A percentile compares a stretch with the other conserved stretches of the same genome.
These are phyloP conservation scores for Labeo catla DNA, from an alignment of 2,113 vertebrate species.

Conservation along the genomic window DNA sequence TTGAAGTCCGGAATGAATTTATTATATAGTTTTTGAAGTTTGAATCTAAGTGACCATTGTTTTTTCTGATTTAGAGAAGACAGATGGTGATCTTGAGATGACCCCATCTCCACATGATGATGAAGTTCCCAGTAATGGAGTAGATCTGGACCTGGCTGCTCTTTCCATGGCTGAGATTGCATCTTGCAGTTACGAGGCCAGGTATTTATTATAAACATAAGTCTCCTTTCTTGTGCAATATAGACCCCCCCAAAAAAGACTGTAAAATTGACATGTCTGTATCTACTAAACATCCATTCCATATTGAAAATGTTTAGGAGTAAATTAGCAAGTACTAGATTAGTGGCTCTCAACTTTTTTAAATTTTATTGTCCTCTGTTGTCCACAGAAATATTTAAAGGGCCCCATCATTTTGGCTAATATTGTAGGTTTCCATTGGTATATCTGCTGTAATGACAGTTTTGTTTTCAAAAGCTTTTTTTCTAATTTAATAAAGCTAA, in stretches of 20 bases:
- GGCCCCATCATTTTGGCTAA: too few relatives aligned
- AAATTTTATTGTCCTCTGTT: too few relatives aligned
- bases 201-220: slow-evolving; percentile 71
- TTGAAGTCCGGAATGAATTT: background rate
- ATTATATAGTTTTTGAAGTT: background rate
- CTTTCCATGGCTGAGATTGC: slow-evolving; percentile 98
- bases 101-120: slow-evolving; percentile 76
- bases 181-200: slow-evolving; percentile 97
- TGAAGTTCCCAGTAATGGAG: slow-evolving; percentile 74
- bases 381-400: too few relatives aligned
- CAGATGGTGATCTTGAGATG: slow-evolving; percentile 72
- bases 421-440: too few relatives aligned
- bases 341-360: background rate
- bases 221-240: background rate
- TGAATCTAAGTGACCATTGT: background rate
- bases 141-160: slow-evolving; percentile 72
- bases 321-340: background rate
- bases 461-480: too few relatives aligned
- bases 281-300: background rate
- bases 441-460: too few relatives aligned
- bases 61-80: slow-evolving; percentile 61
- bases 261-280: too few relatives aligned
- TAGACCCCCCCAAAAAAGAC: too few relatives aligned
- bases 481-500: too few relatives aligned
- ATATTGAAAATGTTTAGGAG: background rate